phyloP scores from a whole-genome alignment of 2,797 vertebrate genomes.

The Muraenolepis orangiensis region DNA sequence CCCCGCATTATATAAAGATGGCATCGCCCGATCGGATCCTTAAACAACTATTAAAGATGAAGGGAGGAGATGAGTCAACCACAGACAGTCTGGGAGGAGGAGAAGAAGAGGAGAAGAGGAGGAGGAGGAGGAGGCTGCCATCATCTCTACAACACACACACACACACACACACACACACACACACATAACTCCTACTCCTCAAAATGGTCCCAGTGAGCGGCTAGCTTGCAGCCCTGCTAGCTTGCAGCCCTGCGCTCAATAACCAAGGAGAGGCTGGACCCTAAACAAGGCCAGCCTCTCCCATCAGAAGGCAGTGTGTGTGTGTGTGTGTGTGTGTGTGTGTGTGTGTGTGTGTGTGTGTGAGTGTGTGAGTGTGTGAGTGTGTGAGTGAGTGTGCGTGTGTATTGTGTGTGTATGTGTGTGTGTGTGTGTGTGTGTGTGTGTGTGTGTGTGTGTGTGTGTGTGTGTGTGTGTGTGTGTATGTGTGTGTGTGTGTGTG shows the following conservation, averaged over 20 bases:
- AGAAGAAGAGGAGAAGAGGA: constrained; percentile 3
- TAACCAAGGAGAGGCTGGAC: background rate
- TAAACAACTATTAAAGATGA: constrained; percentile 48
- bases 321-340: no score
- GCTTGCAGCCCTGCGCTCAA: background rate
- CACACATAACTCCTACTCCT: background rate
- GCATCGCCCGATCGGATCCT: constrained; percentile 41
- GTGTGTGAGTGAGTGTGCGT: no score
- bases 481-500: background rate
- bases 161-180: background rate
- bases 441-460: background rate
- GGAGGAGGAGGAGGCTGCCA: background rate
- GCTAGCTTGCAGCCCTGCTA: no score
- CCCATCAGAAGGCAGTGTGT: background rate
- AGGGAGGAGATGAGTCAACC: constrained; percentile 64
- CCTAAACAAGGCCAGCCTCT: background rate
- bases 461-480: background rate
- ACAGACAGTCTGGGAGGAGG: constrained; percentile 65
- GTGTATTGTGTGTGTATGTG: no score
- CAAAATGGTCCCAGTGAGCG: background rate
- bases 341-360: no score
- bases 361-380: no score
- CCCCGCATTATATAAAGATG: constrained; percentile 35
- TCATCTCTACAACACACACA: background rate
- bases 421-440: no score